These are phyloP conservation scores for Mercenaria mercenaria DNA, from an alignment of 1,140 invertebrate species.

Conservation along the genomic window DNA sequence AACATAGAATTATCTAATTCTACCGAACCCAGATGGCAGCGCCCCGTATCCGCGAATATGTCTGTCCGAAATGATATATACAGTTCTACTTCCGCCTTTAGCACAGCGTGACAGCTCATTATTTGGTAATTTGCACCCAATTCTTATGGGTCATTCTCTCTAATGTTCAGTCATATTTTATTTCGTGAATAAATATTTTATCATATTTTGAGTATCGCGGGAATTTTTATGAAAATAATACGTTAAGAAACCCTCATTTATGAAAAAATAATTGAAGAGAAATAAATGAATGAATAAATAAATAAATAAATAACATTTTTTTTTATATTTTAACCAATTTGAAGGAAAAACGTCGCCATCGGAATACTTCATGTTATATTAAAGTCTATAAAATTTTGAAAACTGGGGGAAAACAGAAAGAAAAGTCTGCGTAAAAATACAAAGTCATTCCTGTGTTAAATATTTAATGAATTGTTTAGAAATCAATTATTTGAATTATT, in stretches of 20 bases:
- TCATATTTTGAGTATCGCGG: not conserved
- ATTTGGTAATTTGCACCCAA: not conserved
- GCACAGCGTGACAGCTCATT: not conserved
- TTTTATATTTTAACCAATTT: no score
- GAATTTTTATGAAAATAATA: no score
- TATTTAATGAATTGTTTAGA: slow-evolving; percentile 43
- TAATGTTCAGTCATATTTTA: not conserved
- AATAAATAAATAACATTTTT: not conserved
- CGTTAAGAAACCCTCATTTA: not conserved
- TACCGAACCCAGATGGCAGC: not conserved
- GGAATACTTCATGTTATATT: no score
- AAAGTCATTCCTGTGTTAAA: slow-evolving; percentile 19
- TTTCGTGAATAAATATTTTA: not conserved
- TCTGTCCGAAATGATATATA: slow-evolving; percentile 32
- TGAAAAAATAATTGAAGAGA: not conserved
- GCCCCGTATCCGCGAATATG: not conserved
- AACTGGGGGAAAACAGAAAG: no score
- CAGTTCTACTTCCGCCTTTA: not conserved
- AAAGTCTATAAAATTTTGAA: no score
- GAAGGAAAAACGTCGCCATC: no score
- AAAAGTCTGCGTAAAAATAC: no score
- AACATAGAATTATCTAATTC: not conserved
- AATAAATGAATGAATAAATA: no score
- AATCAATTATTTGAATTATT: slow-evolving; percentile 37
- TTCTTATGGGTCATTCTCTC: no score